Percentiles rank a stretch among this genome's conserved stretches.
These are phyloP conservation scores for Platyrinchus mystaceus DNA, from an alignment of 2,797 vertebrate genomes.

Conservation along the genomic window DNA sequence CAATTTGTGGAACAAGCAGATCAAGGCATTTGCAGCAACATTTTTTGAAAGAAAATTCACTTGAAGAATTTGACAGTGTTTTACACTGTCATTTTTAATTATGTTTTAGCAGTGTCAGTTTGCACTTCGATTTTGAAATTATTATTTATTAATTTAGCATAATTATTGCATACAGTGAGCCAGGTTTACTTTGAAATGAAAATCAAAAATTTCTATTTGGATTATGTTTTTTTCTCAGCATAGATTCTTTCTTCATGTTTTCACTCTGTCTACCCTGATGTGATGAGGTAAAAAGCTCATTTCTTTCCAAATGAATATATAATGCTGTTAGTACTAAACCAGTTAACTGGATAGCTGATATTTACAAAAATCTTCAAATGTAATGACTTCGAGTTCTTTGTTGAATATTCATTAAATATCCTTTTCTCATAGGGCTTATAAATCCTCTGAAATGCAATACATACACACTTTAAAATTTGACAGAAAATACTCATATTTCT, in stretches of 20 bases:
- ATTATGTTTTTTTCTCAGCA: not conserved
- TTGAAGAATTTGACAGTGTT: not conserved
- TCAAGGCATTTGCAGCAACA: not conserved
- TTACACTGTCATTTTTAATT: constrained; percentile 26
- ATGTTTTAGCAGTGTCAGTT: not conserved
- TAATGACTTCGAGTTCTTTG: constrained; percentile 68
- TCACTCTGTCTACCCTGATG: not conserved
- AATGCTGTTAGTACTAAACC: constrained; percentile 54
- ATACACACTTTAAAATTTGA: constrained; percentile 76
- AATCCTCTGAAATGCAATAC: constrained; percentile 71
- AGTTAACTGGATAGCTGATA: constrained; percentile 67
- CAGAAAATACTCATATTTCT: constrained; percentile 79
- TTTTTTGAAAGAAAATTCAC: constrained; percentile 1
- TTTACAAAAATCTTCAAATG: constrained; percentile 73
- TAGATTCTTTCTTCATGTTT: not conserved
- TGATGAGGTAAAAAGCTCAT: constrained; percentile 1
- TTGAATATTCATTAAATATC: constrained; percentile 81
- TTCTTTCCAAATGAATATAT: constrained; percentile 59
- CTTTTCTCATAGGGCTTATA: constrained; percentile 68
- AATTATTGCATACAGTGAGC: not conserved
- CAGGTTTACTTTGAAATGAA: constrained; percentile 16
- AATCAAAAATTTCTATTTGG: not conserved
- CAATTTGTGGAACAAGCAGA: constrained; percentile 39
- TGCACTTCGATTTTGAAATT: not conserved
- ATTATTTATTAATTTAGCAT: constrained; percentile 25